Base-by-base conservation (phyloP, 2,113 vertebrate genomes). In the Leptobrachium leishanense region DNA sequence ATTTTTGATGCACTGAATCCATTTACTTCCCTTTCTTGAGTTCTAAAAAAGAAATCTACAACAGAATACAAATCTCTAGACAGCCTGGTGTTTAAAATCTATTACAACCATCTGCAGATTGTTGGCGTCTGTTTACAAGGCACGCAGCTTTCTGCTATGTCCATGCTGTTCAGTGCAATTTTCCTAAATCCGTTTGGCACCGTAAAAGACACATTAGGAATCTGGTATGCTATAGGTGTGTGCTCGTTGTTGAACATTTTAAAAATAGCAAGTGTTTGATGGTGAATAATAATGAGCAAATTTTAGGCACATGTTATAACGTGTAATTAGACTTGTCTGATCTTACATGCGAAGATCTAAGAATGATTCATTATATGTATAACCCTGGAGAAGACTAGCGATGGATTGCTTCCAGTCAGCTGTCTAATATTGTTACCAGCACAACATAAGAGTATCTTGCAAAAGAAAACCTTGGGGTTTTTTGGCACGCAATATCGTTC, bases 41-140 rank as follows among this genome's bases (percentile, higher is more conserved):
- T 5, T 31, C 6, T 31, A 72, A 72, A 72, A 50, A 72, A 72
- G 20, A 50, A 54, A 46, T 20, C 31, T 20, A 8, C 4, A 5
- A 55, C 10, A 10, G 53, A 57, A 43, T 41, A 57, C 65, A 67
- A 43, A 42, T 41, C 12, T 44, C 12, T 11, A 74, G 72, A 63
- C 42, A 20, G 7, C 42, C 42, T 63, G 72, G 72, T 63, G 72
- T 31, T 31, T 63, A 63, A 62, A 59, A 55, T 68, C 42, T 59
- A 77, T 69, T 43, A 57, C 39, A 77, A 55, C 75, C 75, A 77
- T 77, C 66, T 77, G 75, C 43, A 77, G 66, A 74, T 43, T 62
- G 57, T 59, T 74, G 72, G 72, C 54, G 40, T 62, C 39, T 43
- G 20, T 43, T 74, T 44, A 54, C 40, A 63, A 76, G 12, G 53